phyloP scores from a whole-genome alignment of 2,888 invertebrate genomes.

The Thera obeliscata region DNA sequence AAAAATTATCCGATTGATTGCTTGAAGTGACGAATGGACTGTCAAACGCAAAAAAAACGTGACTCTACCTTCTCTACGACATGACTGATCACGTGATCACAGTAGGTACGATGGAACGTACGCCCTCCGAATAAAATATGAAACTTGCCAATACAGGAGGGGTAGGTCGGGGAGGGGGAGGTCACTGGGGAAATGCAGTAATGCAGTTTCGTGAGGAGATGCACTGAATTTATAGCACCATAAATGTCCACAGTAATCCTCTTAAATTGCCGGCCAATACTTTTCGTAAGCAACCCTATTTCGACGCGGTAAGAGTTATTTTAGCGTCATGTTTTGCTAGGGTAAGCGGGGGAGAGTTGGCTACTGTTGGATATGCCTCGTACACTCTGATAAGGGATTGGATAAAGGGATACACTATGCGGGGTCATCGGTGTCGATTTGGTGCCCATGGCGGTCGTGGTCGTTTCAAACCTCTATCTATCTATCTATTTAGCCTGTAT shows the following conservation, averaged over 20 bases:
- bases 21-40: too few species aligned
- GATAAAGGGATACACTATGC: constrained; percentile 17
- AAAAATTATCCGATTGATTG: too few species aligned
- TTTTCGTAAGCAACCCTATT: constrained; percentile 21
- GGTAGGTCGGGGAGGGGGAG: constrained; percentile 5
- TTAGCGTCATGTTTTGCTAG: constrained; percentile 14
- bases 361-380: constrained; percentile 9
- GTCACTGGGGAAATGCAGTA: constrained; percentile 34
- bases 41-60: too few species aligned
- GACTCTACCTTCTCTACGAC: too few species aligned
- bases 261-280: constrained; percentile 52
- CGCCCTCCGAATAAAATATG: constrained; percentile 24
- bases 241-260: constrained; percentile 63
- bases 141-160: constrained; percentile 27
- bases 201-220: constrained; percentile 41
- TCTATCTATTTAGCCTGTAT: too few species aligned
- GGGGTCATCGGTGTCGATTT: background rate
- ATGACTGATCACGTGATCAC: too few species aligned
- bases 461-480: too few species aligned
- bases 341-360: constrained; percentile 8
- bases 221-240: constrained; percentile 64
- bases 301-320: constrained; percentile 10
- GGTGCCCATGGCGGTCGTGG: too few species aligned
- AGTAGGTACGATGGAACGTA: too few species aligned
- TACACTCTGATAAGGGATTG: constrained; percentile 23